Evolutionary conservation across 2,888 invertebrate species (phyloP).

Genomic region (Xylota segnis): DNA sequence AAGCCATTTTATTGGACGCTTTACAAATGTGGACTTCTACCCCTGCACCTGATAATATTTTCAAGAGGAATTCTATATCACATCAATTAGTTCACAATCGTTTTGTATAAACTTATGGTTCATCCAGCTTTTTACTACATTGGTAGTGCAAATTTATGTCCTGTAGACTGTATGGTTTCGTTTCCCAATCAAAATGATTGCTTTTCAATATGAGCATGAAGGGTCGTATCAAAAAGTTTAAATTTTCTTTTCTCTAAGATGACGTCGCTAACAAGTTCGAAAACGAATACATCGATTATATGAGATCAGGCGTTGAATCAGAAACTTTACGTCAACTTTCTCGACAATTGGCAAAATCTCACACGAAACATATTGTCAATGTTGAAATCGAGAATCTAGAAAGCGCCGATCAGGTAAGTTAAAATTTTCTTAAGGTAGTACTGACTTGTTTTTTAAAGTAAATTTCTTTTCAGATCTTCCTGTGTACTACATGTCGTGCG

Average conservation of each 20-base stretch:
- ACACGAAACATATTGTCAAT: conserved; percentile 80
- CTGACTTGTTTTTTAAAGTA: neutral
- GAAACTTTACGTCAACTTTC: conserved; percentile 78
- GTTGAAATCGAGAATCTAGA: conserved; percentile 79
- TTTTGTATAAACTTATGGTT: too few species aligned
- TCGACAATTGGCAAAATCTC: conserved; percentile 80
- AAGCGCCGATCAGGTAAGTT: conserved; percentile 75
- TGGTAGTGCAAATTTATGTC: too few species aligned
- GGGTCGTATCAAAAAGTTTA: too few species aligned
- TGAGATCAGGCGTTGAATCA: conserved; percentile 80
- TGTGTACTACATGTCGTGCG: conserved; percentile 81
- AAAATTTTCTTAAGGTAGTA: neutral
- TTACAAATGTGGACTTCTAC: too few species aligned
- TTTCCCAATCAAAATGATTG: too few species aligned
- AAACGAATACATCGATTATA: conserved; percentile 79
- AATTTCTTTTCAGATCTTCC: conserved; percentile 76
- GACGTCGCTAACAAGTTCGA: conserved; percentile 79
- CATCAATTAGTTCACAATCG: too few species aligned
- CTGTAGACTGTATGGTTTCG: too few species aligned
- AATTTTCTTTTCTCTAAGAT: conserved; percentile 62
- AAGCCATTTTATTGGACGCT: too few species aligned
- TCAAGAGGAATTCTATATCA: too few species aligned
- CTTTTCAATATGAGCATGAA: too few species aligned
- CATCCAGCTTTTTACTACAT: too few species aligned
- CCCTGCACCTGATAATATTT: too few species aligned